A percentile compares a stretch with the other conserved stretches of the same genome.
Conservation (phyloP, 2,797 vertebrate species). For the Falco novaeseelandiae region DNA sequence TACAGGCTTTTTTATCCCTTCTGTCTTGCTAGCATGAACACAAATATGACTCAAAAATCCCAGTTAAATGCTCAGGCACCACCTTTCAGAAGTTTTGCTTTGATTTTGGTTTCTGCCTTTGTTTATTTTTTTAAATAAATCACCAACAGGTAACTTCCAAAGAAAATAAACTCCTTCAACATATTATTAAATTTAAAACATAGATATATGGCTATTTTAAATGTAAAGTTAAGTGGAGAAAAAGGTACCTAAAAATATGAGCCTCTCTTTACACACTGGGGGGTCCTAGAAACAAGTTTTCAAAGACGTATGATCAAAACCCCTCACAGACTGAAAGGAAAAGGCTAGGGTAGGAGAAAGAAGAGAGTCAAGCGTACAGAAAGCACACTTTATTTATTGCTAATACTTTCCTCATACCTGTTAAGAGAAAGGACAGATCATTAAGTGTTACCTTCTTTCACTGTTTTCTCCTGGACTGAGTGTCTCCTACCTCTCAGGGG, state of each 20-base stretch:
- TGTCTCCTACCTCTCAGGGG: background rate
- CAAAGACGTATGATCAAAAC: background rate
- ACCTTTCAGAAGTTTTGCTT: background rate
- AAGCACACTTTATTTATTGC: background rate
- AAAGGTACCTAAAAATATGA: background rate
- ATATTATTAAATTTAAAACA: background rate
- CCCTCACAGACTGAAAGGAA: background rate
- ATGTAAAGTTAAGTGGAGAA: background rate
- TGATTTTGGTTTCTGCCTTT: background rate
- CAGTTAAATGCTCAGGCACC: background rate
- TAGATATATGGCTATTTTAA: background rate
- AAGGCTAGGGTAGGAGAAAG: background rate
- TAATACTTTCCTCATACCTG: background rate
- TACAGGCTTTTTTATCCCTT: background rate
- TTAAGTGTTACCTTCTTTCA: background rate
- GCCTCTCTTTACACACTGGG: background rate
- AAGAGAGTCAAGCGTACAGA: background rate
- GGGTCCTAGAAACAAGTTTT: background rate
- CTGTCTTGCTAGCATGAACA: background rate
- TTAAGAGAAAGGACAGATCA: background rate
- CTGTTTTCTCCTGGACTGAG: background rate
- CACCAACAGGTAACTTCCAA: background rate
- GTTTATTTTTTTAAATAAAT: background rate
- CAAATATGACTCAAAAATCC: background rate
- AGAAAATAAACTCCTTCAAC: background rate